Percentiles rank a stretch among this genome's conserved stretches.
Evolutionary conservation across 2,797 vertebrate species (phyloP).

Genomic region (Esox masquinongy): DNA sequence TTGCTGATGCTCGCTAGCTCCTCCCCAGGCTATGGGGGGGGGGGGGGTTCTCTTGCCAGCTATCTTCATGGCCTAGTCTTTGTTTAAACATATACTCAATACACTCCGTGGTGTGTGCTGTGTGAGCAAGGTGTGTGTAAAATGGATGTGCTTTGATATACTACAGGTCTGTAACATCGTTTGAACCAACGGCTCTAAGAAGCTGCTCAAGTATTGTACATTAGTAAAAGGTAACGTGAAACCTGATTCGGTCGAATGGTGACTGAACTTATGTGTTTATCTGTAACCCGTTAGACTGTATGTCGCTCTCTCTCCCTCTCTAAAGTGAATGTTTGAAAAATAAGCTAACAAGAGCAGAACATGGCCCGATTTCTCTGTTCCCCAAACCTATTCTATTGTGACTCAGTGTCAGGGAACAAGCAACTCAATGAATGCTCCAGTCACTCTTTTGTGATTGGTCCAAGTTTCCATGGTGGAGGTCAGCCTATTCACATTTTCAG

Average conservation of each 20-base stretch:
- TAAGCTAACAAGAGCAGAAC: not conserved
- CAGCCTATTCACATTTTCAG: conserved; percentile 11
- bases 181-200: not conserved
- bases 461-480: conserved; percentile 17
- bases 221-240: not conserved
- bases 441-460: conserved; percentile 23
- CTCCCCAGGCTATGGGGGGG: conserved; percentile 32
- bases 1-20: conserved; percentile 14
- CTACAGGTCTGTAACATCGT: not conserved
- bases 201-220: not conserved
- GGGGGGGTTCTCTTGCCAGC: conserved; percentile 25
- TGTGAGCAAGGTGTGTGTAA: conserved; percentile 16
- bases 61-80: conserved; percentile 50
- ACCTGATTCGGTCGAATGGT: not conserved
- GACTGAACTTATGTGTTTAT: no score
- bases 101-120: no score
- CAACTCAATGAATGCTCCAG: conserved; percentile 8
- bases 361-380: not conserved
- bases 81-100: not conserved
- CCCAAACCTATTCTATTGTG: not conserved
- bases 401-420: not conserved
- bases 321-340: not conserved
- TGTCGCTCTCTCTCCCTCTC: not conserved
- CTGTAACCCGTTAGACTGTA: no score
- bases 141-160: conserved; percentile 13